These are phyloP conservation scores for Luscinia luscinia DNA, from an alignment of 2,797 vertebrate species.

Conservation along the genomic window DNA sequence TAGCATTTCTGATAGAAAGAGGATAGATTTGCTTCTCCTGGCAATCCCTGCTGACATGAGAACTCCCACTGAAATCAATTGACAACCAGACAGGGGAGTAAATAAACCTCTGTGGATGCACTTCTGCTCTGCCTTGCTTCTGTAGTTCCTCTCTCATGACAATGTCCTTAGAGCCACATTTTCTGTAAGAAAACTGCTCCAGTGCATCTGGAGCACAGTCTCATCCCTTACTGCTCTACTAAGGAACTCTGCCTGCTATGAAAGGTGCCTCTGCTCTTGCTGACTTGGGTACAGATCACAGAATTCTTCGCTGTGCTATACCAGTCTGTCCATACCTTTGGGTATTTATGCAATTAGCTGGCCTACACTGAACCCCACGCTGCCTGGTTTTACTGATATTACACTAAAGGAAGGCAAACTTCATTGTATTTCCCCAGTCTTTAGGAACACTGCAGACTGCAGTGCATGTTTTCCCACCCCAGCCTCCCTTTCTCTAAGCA, in stretches of 20 bases:
- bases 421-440: neutral
- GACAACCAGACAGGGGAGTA: neutral
- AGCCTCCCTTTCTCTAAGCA: neutral
- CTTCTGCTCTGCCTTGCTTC: neutral
- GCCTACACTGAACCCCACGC: neutral
- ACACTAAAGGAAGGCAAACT: neutral
- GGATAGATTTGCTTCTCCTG: neutral
- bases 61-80: neutral
- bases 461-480: neutral
- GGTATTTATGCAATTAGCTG: neutral
- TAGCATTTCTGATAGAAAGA: constrained; percentile 26
- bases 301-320: neutral
- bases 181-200: neutral
- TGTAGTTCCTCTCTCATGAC: neutral
- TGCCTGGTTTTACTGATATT: neutral
- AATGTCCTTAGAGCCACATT: neutral
- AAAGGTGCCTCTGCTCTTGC: neutral
- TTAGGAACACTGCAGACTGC: neutral
- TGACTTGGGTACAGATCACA: neutral
- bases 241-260: neutral
- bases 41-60: neutral
- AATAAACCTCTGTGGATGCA: neutral
- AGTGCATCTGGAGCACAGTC: neutral
- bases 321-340: neutral
- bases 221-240: neutral